Conservation (phyloP, 2,888 invertebrate species). For the Melipona bicolor region DNA sequence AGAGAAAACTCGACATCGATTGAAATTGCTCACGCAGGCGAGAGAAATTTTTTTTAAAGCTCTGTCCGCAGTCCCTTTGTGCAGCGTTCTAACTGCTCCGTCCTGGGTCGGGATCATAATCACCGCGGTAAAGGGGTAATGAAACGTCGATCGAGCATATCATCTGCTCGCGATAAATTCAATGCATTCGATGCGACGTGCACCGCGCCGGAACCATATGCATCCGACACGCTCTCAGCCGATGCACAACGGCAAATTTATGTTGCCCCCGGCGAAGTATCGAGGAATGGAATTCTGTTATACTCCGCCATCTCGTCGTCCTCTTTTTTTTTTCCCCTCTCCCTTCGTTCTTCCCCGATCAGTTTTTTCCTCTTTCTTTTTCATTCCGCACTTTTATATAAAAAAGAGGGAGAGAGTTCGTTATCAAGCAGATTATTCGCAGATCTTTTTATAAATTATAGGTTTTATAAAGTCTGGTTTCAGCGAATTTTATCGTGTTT, state of each 20-base stretch:
- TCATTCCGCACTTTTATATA: not conserved
- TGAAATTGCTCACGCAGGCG: not conserved
- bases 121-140: constrained; percentile 31
- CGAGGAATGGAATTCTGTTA: not conserved
- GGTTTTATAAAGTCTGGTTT: too few species aligned
- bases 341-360: not conserved
- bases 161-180: constrained; percentile 43
- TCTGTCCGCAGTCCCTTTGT: not conserved
- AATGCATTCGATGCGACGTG: constrained; percentile 20
- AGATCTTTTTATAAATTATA: too few species aligned
- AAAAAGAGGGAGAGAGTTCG: not conserved
- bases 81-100: not conserved
- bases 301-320: not conserved
- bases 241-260: constrained; percentile 20
- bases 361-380: not conserved
- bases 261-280: not conserved
- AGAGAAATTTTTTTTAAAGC: constrained; percentile 30
- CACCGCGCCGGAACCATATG: constrained; percentile 6
- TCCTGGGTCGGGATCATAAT: constrained; percentile 35
- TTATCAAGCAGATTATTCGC: too few species aligned
- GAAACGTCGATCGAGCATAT: constrained; percentile 49
- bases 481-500: too few species aligned
- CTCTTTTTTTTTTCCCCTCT: not conserved
- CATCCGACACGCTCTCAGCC: constrained; percentile 8
- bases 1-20: not conserved